Conservation (phyloP, 1,140 invertebrate species). For the Nephotettix cincticeps region DNA sequence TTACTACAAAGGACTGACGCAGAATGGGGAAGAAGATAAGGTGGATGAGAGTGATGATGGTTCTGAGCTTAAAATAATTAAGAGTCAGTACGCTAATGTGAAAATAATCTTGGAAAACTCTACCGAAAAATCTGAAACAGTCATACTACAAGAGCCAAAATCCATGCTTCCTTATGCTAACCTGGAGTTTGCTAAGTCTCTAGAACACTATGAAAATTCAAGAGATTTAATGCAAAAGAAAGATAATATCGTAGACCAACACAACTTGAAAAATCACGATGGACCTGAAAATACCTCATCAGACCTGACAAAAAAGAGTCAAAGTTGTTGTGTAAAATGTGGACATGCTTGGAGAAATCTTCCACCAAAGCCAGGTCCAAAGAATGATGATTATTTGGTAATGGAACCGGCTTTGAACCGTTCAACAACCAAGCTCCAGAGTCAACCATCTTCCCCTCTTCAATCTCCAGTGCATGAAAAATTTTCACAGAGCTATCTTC, state of each 20-base stretch:
- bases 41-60: not conserved
- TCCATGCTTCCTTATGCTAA: slow-evolving; percentile 64
- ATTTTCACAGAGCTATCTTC: slow-evolving; percentile 33
- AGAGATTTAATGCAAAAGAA: slow-evolving; percentile 57
- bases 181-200: slow-evolving; percentile 72
- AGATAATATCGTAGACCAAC: not conserved
- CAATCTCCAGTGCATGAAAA: slow-evolving; percentile 3
- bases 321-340: slow-evolving; percentile 61
- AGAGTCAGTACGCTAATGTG: slow-evolving; percentile 8
- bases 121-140: not conserved
- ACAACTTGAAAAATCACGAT: not conserved
- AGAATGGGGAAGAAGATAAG: not conserved
- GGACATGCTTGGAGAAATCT: slow-evolving; percentile 49
- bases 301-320: slow-evolving; percentile 25
- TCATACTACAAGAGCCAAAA: not conserved
- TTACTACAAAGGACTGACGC: no score
- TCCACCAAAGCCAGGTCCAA: slow-evolving; percentile 14
- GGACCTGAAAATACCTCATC: not conserved
- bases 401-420: slow-evolving; percentile 60
- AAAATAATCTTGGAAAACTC: not conserved
- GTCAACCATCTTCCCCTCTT: slow-evolving; percentile 24
- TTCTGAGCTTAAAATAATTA: not conserved
- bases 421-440: not conserved
- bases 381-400: slow-evolving; percentile 61
- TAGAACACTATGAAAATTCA: slow-evolving; percentile 75